Evolutionary conservation across 35 echinoderm and acorn worm species (phyloP), one percentile per base, ranked within the genome.

Genomic region (Acanthaster planci): DNA sequence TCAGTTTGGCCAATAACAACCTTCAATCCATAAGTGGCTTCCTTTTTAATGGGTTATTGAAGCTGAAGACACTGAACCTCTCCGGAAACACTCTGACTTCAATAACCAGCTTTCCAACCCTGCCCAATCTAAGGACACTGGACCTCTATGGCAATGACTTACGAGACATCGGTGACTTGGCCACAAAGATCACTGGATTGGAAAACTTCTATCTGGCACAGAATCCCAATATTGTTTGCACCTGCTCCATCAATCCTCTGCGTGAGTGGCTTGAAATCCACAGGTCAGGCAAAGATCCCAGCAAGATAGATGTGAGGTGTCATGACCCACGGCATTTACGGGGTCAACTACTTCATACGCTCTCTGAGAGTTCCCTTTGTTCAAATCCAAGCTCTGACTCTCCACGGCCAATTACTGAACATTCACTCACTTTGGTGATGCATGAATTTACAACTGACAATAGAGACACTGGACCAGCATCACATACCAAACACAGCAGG

Each of bases 1-100:
- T 93, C 2, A 82, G 89, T 55, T 7, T 93, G 34, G 85, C 44
- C 36, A 76, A 81, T 42, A 92, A 92, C 34, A 57, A 38, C 40
- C 39, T 92, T 7, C 77, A 86, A 2, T 27, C 17, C 0, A 16
- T 92, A 2, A 12, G 37, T 0, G 40, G 34, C 14, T 40, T 35
- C 3, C 31, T 80, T 30, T 92, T 87, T 32, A 37, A 72, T 77
- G 26, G 37, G 10, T 27, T 85, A 51, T 2, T 8, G 19, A 22
- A 44, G 23, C 21, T 85, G 19, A 72, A 76, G 22, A 14, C 15
- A 21, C 26, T 85, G 6, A 51, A 12, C 52, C 22, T 85, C 17
- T 76, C 83, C 2, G 37, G 22, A 23, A 85, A 85, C 32, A 14
- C 3, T 16, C 2, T 85, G 1, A 15, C 18, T 60, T 58, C 30